Conservation (phyloP, 2,888 invertebrate genomes). For the Tortrix viridana region DNA sequence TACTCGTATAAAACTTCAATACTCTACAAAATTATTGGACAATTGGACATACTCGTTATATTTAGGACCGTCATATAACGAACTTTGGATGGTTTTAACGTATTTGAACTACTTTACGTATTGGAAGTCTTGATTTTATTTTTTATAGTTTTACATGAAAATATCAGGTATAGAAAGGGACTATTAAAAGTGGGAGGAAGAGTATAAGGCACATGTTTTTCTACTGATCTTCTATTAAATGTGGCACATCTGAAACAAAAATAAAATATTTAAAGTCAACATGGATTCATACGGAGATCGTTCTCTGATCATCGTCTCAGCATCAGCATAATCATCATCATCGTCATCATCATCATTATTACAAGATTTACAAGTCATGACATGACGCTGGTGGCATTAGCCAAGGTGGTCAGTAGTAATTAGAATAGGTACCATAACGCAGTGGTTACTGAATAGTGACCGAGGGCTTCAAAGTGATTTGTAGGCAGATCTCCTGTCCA, state of each 20-base stretch:
- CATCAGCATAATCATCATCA: no score
- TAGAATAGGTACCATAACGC: no score
- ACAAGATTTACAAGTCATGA: no score
- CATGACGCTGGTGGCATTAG: no score
- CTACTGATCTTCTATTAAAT: constrained; percentile 51
- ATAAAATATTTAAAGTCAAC: background rate
- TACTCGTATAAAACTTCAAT: constrained; percentile 11
- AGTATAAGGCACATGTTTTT: constrained; percentile 68
- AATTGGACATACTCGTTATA: constrained; percentile 23
- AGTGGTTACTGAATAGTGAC: no score
- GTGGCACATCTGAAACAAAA: constrained; percentile 64
- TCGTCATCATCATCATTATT: no score
- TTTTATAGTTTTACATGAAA: constrained; percentile 7
- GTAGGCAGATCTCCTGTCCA: no score
- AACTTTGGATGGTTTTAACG: constrained; percentile 27
- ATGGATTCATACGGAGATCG: no score
- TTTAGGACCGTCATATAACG: constrained; percentile 16
- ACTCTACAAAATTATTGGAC: constrained; percentile 20
- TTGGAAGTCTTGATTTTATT: background rate
- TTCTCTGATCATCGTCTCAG: no score
- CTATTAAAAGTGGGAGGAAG: constrained; percentile 48
- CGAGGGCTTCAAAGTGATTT: no score
- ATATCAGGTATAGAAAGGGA: constrained; percentile 5
- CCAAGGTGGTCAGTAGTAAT: no score
- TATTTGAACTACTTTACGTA: constrained; percentile 3